Base-by-base conservation (phyloP, 2,113 vertebrate species). In the Macroglossus sobrinus region DNA sequence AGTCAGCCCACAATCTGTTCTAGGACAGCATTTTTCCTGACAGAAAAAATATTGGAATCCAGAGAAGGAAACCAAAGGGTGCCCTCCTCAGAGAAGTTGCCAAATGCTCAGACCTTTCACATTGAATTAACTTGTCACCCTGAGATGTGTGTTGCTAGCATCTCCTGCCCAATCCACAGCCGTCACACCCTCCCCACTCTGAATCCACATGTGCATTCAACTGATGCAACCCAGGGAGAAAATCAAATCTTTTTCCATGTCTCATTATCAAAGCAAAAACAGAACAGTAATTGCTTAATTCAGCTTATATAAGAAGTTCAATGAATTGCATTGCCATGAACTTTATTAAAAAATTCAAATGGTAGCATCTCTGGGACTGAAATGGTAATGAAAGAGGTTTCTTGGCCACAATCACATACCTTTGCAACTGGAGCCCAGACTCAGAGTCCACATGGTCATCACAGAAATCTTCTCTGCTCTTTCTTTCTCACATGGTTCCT, bases 121-220 rank as follows among this genome's bases (percentile, higher is more conserved):
- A 92, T 95, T 97, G 97, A 98, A 98, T 98, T 98, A 97, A 85
- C 94, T 95, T 87, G 92, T 97, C 68, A 81, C 96, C 93, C 2
- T 94, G 84, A 97, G 96, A 94, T 94, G 82, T 96, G 91, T 81
- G 85, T 40, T 57, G 19, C 95, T 95, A 93, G 97, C 95, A 95
- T 96, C 90, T 97, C 92, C 96, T 0, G 4, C 72, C 72, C 85
- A 71, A 94, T 66, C 45, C 95, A 79, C 81, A 95, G 80, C 93
- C 75, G 18, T 95, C 97, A 97, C 81, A 95, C 91, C 57, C 86
- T 93, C 93, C 19, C 38, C 19, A 33, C 74, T 50, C 84, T 64
- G 33, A 96, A 79, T n/a, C 81, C 96, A 86, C 43, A 47, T 33
- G 93, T 89, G 68, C 96, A 88, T 93, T 50, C 82, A 88, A 38